A percentile compares a stretch with the other conserved stretches of the same genome.
phyloP scores from a whole-genome alignment of 2,888 invertebrate species.

The Dryococelus australis region DNA sequence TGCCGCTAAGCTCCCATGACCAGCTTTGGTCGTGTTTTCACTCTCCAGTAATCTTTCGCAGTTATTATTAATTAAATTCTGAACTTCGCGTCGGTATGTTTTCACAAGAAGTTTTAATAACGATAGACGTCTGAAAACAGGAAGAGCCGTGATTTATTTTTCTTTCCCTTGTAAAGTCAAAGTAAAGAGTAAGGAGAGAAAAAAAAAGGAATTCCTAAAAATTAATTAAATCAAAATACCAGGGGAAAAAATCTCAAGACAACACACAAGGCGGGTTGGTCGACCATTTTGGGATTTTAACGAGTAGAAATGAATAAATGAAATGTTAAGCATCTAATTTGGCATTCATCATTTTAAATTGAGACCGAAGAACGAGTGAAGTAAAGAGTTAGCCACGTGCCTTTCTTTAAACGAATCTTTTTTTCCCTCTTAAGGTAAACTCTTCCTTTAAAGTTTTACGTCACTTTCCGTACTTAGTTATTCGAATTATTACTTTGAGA shows the following conservation, averaged over 20 bases:
- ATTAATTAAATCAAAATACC: conserved; percentile 30
- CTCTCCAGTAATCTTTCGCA: conserved; percentile 26
- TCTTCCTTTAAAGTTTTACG: too few species aligned
- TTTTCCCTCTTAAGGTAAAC: neutral
- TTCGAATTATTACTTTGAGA: too few species aligned
- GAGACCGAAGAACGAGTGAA: neutral
- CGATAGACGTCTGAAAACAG: conserved; percentile 28
- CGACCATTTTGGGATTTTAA: conserved; percentile 13
- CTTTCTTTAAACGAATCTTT: neutral
- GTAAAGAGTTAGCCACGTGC: neutral
- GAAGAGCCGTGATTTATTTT: conserved; percentile 19
- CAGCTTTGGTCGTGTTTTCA: conserved; percentile 24
- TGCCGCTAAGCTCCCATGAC: conserved; percentile 3
- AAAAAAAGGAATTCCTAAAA: neutral
- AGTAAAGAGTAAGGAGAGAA: neutral
- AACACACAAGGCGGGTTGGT: conserved; percentile 21
- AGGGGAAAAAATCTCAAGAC: conserved; percentile 23
- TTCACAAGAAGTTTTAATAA: conserved; percentile 29
- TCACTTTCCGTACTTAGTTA: too few species aligned
- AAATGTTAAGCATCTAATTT: conserved; percentile 25
- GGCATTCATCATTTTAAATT: neutral
- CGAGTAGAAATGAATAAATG: conserved; percentile 19
- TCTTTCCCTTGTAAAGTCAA: conserved; percentile 19
- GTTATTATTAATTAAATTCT: conserved; percentile 29
- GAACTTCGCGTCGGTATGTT: conserved; percentile 27